These are phyloP conservation scores for Cheirogaleus major DNA, from an alignment of 2,797 vertebrate species.

Conservation along the genomic window DNA sequence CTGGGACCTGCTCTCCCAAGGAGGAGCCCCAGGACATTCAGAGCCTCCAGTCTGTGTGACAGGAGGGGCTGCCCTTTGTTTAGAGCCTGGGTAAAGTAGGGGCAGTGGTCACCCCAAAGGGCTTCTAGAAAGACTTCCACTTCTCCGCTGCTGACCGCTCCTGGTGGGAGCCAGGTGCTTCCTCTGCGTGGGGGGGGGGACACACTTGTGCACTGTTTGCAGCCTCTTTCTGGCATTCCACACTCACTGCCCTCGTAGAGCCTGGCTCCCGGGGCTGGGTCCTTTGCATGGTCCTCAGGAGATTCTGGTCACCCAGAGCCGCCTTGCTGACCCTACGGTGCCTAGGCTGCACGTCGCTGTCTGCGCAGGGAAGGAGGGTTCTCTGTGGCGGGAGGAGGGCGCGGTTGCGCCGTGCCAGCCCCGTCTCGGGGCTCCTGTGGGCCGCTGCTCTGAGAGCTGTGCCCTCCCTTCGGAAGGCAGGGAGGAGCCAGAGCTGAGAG, in stretches of 20 bases:
- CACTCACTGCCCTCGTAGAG: too few relatives aligned
- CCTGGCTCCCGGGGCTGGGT: neutral
- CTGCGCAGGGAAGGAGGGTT: neutral
- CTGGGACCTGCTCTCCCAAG: accelerated
- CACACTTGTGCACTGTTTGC: neutral
- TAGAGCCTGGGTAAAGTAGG: neutral
- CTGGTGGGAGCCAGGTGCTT: neutral
- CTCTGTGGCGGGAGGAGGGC: too few relatives aligned
- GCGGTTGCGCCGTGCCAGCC: neutral
- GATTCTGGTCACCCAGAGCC: too few relatives aligned
- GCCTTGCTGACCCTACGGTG: too few relatives aligned
- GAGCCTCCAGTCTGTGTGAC: neutral
- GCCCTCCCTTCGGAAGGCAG: neutral
- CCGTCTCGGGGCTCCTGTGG: neutral
- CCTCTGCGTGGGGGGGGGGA: neutral
- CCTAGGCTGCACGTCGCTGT: neutral
- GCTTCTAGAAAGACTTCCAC: neutral
- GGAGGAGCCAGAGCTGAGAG: neutral
- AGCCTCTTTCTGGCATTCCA: neutral
- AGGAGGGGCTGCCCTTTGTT: neutral
- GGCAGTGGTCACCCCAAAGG: neutral
- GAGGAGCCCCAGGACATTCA: neutral
- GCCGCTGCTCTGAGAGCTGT: neutral
- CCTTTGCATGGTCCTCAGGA: neutral
- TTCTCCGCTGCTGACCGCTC: neutral